These are phyloP conservation scores for Pachypanchax playfairii DNA, from an alignment of 2,113 vertebrate species.

Conservation along the genomic window DNA sequence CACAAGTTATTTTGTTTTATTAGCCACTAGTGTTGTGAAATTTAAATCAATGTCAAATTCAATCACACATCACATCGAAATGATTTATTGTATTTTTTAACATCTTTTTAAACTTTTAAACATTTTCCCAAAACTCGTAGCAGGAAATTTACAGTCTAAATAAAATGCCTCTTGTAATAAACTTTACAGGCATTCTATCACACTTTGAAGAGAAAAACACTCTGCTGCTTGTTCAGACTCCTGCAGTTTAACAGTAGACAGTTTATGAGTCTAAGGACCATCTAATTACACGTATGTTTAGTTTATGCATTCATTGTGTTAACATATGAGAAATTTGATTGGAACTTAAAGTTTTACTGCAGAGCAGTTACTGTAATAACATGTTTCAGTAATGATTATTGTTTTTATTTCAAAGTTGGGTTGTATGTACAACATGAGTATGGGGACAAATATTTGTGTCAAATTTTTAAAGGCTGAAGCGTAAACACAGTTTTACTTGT, in stretches of 20 bases:
- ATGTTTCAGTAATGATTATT: background rate
- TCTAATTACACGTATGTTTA: background rate
- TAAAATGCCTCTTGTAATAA: conserved; percentile 52
- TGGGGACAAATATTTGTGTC: background rate
- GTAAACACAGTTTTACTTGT: no score
- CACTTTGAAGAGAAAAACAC: background rate
- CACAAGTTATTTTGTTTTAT: conserved; percentile 66
- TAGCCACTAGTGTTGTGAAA: conserved; percentile 65
- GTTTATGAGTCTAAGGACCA: conserved; percentile 1
- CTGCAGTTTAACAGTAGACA: conserved; percentile 10
- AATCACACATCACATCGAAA: conserved; percentile 41
- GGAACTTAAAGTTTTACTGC: background rate
- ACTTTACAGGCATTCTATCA: conserved; percentile 9
- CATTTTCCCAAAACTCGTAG: conserved; percentile 33
- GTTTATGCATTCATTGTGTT: background rate
- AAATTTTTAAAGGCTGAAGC: no score
- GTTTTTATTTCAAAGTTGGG: background rate
- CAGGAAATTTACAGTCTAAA: conserved; percentile 39
- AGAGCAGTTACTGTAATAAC: background rate
- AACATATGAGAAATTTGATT: background rate
- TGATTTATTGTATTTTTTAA: conserved; percentile 45
- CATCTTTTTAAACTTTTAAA: conserved; percentile 39
- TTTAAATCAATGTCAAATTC: conserved; percentile 61
- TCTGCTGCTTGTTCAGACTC: conserved; percentile 14
- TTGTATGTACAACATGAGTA: background rate